These are phyloP conservation scores for Eonycteris spelaea DNA, from an alignment of 2,113 vertebrate genomes.

Conservation along the genomic window DNA sequence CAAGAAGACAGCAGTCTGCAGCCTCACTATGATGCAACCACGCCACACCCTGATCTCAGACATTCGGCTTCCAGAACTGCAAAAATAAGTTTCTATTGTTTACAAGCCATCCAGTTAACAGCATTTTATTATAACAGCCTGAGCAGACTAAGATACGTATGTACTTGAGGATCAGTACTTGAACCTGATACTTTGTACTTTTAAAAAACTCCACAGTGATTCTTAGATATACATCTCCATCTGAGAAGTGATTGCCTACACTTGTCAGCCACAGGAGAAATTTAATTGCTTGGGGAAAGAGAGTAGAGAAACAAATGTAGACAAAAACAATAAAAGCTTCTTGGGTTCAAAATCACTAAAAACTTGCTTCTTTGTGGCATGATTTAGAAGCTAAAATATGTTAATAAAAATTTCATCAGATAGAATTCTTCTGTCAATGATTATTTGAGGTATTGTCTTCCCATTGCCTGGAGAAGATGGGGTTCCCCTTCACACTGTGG, in stretches of 20 bases:
- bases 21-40: not conserved
- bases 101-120: not conserved
- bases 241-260: not conserved
- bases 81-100: not conserved
- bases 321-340: not conserved
- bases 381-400: not conserved
- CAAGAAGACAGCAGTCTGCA: not conserved
- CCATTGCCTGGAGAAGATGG: not conserved
- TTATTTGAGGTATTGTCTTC: not conserved
- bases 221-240: not conserved
- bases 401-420: not conserved
- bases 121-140: not conserved
- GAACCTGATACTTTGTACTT: not conserved
- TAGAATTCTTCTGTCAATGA: not conserved
- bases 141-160: not conserved
- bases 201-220: not conserved
- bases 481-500: fast-evolving
- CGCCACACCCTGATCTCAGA: not conserved
- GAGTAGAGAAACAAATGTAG: not conserved
- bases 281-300: not conserved
- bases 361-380: not conserved
- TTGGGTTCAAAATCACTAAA: not conserved
- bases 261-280: not conserved
- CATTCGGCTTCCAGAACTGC: not conserved
- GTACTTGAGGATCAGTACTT: not conserved